Base-by-base conservation (phyloP, 2,797 vertebrate genomes). In the Orestias chungarensis region DNA sequence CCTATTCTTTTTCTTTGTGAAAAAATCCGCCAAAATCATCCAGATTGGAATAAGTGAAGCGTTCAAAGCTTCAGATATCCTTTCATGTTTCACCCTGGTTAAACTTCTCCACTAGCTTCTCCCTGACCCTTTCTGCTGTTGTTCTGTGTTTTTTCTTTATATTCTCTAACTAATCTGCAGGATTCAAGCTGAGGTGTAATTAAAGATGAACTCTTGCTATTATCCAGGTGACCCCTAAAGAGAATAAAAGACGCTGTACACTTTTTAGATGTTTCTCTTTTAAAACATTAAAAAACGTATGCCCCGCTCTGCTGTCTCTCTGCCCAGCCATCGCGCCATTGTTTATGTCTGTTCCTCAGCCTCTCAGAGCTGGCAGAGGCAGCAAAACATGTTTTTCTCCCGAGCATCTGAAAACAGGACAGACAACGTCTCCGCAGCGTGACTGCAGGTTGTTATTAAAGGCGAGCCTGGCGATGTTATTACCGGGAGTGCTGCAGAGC, bases 361-460 rank as follows among this genome's bases (percentile, higher is more conserved):
- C 33, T 61, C 77, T 83, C 68, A 64, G 70, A 66, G 50, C 27
- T 18, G 70, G 70, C 70, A 54, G 59, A 38, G 20, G 75, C 75
- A 62, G 84, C 73, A 90, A 87, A 91, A 87, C 86, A 88, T 88
- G 87, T 91, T 92, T 89, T 84, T 73, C 74, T 73, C 38, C 18
- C 3, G 17, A 47, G 70, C 38, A 68, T 68, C 74, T 74, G 42
- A 81, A 80, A 83, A 81, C 42, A 46, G 73, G 64, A 62, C 68
- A 70, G 81, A 83, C 78, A 23, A 47, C 12, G 31, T 82, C 70
- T 81, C 76, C 80, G 59, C 62, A 73, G 76, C 57, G 50, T 71
- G 78, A 77, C 78, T 82, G 61, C 54, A 76, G 71, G 64, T 85
- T 75, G 82, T 88, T 81, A 85, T 86, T 76, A 29, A 3, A 76